Evolutionary conservation across 2,113 vertebrate species (phyloP), one percentile per base, ranked within the genome.

Genomic region (Tylochromis polylepis): DNA sequence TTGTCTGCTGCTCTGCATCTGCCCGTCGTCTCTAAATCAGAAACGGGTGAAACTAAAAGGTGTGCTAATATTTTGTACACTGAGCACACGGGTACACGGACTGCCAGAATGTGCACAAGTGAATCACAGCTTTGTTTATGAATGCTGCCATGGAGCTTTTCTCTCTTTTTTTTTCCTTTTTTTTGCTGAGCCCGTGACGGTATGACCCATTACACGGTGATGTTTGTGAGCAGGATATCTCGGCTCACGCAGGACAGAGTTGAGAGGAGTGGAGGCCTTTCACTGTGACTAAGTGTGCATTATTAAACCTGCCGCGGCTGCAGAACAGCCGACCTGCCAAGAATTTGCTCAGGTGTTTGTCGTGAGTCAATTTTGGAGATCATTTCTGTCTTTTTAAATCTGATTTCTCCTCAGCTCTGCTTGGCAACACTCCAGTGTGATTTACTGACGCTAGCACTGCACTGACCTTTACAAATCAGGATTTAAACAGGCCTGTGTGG

Each of bases 381-480:
- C 5, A 11, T 85, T 83, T 85, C 53, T 77, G 3, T 41, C 80
- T 87, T 65, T 51, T 79, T 14, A 6, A 12, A 80, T 82, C 51
- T 12, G 18, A 67, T 85, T 87, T 58, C 55, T 59, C 55, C 89
- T 86, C 29, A 43, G 81, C 79, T 75, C 62, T 41, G 72, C n/a
- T 29, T 70, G 60, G 62, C 83, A 67, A 65, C 51, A 38, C 2
- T 34, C 84, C 78, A 4, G 14, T 5, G 18, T 77, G 72, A 91
- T 93, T 88, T 82, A 87, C 79, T 55, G 79, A 43, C 18, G 34
- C 56, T 20, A 24, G 7, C 5, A 24, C 85, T 41, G 70, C 78
- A 27, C 2, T 84, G 88, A 89, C 89, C 88, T 94, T 93, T 92
- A 84, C 67, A 88, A 78, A 90, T 87, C 88, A 86, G 72, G 27